phyloP scores from a whole-genome alignment of 2,888 invertebrate genomes.

The Crossocerus cetratus region DNA sequence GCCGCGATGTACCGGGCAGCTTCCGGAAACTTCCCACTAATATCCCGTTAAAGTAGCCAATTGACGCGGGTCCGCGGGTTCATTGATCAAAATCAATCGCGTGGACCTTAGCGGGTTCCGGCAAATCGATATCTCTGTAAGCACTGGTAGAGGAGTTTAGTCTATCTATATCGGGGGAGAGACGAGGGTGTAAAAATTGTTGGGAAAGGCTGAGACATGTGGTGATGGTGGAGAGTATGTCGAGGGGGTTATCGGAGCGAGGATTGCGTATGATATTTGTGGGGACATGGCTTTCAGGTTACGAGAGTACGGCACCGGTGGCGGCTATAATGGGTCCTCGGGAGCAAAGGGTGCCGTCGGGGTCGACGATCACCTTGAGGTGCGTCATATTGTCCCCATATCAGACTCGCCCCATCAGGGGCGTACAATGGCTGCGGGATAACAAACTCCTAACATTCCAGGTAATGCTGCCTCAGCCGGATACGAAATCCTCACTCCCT shows the following conservation, averaged over 20 bases:
- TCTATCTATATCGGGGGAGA: background rate
- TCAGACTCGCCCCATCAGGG: constrained; percentile 74
- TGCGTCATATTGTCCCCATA: constrained; percentile 79
- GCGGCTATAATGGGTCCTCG: constrained; percentile 80
- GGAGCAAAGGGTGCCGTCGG: constrained; percentile 79
- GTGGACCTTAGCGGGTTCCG: background rate
- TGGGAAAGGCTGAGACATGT: background rate
- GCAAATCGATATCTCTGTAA: background rate
- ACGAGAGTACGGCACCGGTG: constrained; percentile 75
- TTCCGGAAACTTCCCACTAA: background rate
- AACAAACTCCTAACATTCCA: constrained; percentile 80
- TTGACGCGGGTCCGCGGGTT: background rate
- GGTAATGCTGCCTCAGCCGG: constrained; percentile 69
- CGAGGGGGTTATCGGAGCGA: background rate
- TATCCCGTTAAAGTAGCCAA: background rate
- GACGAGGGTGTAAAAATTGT: background rate
- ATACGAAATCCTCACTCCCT: constrained; percentile 8
- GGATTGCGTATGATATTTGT: constrained; percentile 50
- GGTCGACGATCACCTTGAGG: constrained; percentile 79
- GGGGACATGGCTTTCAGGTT: constrained; percentile 69
- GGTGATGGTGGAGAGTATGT: background rate
- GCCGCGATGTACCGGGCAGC: background rate
- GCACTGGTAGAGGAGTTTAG: background rate
- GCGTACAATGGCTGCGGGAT: constrained; percentile 80
- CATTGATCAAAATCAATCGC: background rate